These are phyloP conservation scores for Diacarnus erythraeanus DNA, from an alignment of 37 sponge, comb jelly and placozoan species.

Conservation along the genomic window DNA sequence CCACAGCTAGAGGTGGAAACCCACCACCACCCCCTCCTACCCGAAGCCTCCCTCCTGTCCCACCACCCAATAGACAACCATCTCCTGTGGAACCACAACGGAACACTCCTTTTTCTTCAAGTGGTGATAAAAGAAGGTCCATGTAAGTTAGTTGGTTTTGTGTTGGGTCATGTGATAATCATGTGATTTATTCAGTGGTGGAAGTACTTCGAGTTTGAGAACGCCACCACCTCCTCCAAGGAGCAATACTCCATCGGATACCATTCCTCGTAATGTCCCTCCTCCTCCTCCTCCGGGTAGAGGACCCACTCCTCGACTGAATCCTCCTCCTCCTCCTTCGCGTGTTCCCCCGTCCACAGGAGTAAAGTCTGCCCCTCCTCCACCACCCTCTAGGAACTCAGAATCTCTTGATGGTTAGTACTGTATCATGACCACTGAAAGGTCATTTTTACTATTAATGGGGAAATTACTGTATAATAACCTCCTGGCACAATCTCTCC, in stretches of 20 bases:
- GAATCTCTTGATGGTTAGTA: conserved; percentile 9
- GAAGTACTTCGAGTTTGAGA: not conserved
- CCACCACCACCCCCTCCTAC: conserved; percentile 15
- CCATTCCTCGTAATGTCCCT: conserved; percentile 46
- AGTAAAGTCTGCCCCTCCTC: conserved; percentile 25
- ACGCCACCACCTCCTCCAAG: conserved; percentile 10
- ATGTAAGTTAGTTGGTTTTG: not conserved
- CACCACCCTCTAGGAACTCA: conserved; percentile 34
- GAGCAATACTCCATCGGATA: conserved; percentile 12
- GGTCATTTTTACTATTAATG: no score
- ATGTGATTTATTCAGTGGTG: no score
- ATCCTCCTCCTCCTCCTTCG: conserved; percentile 38
- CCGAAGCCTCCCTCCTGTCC: conserved; percentile 1
- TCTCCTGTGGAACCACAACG: not conserved
- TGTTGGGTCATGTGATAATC: no score
- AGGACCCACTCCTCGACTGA: conserved; percentile 9
- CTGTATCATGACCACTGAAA: no score
- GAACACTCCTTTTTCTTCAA: not conserved
- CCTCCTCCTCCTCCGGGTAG: conserved; percentile 56
- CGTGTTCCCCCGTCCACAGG: not conserved
- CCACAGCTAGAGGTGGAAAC: not conserved
- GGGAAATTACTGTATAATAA: no score
- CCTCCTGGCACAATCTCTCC: no score
- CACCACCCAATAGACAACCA: not conserved
- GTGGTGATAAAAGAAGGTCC: not conserved